Conservation (phyloP, 92 coral and sea anemone genomes). For the Zoanthus sociatus region DNA sequence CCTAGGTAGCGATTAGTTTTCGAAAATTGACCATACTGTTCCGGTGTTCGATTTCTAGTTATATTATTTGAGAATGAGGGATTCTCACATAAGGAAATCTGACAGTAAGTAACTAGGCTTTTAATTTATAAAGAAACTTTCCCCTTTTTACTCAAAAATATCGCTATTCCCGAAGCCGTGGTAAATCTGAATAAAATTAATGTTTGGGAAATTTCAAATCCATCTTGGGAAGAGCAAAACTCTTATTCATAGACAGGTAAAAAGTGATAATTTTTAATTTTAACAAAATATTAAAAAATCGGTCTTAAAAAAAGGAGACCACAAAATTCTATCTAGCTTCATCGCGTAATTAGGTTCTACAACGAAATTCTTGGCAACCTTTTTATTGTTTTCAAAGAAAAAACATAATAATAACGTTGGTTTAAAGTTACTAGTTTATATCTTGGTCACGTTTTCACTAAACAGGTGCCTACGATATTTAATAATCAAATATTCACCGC, state of each 20-base stretch:
- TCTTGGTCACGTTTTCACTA: background rate
- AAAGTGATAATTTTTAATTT: too few species aligned
- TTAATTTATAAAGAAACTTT: too few species aligned
- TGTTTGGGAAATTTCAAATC: background rate
- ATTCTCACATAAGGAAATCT: too few species aligned
- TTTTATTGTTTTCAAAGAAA: background rate
- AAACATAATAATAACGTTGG: constrained; percentile 16
- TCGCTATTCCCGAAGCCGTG: too few species aligned
- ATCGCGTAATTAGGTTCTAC: background rate
- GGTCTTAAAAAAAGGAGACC: background rate
- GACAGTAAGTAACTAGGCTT: too few species aligned
- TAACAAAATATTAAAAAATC: background rate
- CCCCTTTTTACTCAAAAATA: too few species aligned
- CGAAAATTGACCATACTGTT: too few species aligned
- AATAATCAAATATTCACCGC: background rate
- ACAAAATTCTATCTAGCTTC: background rate
- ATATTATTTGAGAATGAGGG: too few species aligned
- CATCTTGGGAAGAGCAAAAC: background rate
- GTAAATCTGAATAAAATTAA: background rate
- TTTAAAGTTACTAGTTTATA: constrained; percentile 8
- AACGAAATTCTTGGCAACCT: background rate
- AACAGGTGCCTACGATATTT: background rate
- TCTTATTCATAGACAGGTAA: too few species aligned
- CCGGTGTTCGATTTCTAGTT: too few species aligned
- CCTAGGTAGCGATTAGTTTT: too few species aligned